Evolutionary conservation across 2,888 invertebrate genomes (phyloP).

Genomic region (Polia nebulosa): DNA sequence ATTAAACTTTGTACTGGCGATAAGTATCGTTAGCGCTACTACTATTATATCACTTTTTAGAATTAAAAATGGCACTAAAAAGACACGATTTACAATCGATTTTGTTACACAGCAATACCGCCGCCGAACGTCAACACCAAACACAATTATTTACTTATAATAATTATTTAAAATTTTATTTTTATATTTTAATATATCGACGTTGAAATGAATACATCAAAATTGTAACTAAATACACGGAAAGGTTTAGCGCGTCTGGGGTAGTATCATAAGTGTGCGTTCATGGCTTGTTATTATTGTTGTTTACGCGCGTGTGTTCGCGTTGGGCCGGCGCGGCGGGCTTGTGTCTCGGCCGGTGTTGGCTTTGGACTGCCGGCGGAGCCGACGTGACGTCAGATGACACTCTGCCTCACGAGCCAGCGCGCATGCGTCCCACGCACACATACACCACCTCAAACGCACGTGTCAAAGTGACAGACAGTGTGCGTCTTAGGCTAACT

Average conservation of each 20-base stretch:
- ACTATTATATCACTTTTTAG: conserved; percentile 80
- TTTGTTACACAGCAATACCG: conserved; percentile 72
- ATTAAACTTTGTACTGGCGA: conserved; percentile 89
- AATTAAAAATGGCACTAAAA: conserved; percentile 89
- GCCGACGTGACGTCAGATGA: conserved; percentile 76
- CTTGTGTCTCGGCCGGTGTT: conserved; percentile 75
- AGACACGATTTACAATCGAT: conserved; percentile 86
- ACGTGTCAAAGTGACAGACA: conserved; percentile 67
- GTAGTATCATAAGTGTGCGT: conserved; percentile 80
- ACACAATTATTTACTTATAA: conserved; percentile 52
- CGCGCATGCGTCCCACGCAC: conserved; percentile 69
- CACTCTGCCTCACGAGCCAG: conserved; percentile 64
- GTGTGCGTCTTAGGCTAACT: conserved; percentile 52
- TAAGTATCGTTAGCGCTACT: conserved; percentile 82
- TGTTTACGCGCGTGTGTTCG: conserved; percentile 83
- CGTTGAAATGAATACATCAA: conserved; percentile 71
- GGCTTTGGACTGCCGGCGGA: conserved; percentile 75
- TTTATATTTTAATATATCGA: conserved; percentile 63
- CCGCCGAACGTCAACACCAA: conserved; percentile 64
- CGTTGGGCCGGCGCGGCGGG: conserved; percentile 75
- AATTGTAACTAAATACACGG: conserved; percentile 84
- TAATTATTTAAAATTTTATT: conserved; percentile 40
- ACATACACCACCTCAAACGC: conserved; percentile 46
- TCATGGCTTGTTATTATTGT: conserved; percentile 81
- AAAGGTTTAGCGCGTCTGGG: conserved; percentile 72